Conservation (phyloP, 2,113 vertebrate genomes). For the Nothobranchius kuhntae region DNA sequence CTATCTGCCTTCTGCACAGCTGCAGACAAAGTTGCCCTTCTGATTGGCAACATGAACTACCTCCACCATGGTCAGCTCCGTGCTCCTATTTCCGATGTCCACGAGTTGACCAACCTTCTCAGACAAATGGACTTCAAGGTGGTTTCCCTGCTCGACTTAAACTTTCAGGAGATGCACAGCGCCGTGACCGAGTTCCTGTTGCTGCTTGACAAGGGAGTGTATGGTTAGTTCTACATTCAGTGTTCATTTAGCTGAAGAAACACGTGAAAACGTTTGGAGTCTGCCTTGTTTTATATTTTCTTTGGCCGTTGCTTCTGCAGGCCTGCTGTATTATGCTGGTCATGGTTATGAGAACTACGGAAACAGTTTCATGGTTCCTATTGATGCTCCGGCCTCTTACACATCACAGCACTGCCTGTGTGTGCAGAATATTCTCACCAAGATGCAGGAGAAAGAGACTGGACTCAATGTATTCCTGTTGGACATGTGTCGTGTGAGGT, state of each 20-base stretch:
- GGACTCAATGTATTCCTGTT: constrained; percentile 87
- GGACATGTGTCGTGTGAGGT: constrained; percentile 92
- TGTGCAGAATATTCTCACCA: constrained; percentile 82
- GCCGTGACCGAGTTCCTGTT: constrained; percentile 85
- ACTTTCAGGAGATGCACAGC: constrained; percentile 86
- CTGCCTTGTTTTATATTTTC: no score
- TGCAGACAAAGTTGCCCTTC: constrained; percentile 88
- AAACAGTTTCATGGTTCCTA: constrained; percentile 91
- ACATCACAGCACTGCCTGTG: constrained; percentile 85
- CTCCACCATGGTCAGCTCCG: constrained; percentile 80
- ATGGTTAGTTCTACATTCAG: constrained; percentile 69
- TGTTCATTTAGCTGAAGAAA: not conserved
- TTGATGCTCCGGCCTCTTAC: constrained; percentile 81
- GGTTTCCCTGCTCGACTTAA: constrained; percentile 86
- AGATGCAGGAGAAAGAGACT: constrained; percentile 85
- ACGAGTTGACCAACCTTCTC: constrained; percentile 82
- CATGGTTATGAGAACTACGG: constrained; percentile 89
- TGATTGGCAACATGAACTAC: constrained; percentile 90
- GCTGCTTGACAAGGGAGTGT: constrained; percentile 86
- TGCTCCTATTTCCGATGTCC: constrained; percentile 85
- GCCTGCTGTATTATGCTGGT: constrained; percentile 87
- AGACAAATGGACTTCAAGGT: constrained; percentile 89
- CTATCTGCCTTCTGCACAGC: constrained; percentile 64
- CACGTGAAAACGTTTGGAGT: no score
- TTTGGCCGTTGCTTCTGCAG: constrained; percentile 54